Conservation (phyloP, 2,888 invertebrate species). For the Conus canariensis region DNA sequence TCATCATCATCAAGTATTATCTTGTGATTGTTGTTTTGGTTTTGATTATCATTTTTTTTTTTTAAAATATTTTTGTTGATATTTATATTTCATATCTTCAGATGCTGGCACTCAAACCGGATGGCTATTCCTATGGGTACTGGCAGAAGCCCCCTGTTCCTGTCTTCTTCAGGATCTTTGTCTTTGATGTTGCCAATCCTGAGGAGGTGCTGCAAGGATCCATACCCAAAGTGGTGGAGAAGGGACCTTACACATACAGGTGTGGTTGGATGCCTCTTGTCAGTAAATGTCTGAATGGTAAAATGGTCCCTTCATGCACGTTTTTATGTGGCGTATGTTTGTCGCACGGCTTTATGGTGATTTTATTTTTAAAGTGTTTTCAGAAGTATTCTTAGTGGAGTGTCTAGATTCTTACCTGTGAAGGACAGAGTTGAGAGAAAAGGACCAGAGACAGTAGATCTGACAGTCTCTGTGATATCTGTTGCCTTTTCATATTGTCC, state of each 20-base stretch:
- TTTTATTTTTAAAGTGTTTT: no score
- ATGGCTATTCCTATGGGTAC: constrained; percentile 86
- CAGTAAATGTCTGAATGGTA: background rate
- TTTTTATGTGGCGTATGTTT: background rate
- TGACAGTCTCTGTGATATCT: no score
- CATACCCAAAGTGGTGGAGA: constrained; percentile 52
- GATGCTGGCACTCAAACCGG: constrained; percentile 87
- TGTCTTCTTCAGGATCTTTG: constrained; percentile 66
- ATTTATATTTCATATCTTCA: constrained; percentile 70
- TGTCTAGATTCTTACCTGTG: no score
- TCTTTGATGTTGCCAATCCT: constrained; percentile 71
- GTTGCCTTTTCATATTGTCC: no score
- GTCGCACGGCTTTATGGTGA: background rate
- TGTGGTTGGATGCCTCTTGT: background rate
- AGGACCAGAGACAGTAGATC: no score
- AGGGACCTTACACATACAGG: constrained; percentile 64
- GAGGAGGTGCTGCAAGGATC: constrained; percentile 54
- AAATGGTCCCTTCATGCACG: no score
- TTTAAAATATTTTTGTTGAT: no score
- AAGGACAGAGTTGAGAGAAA: no score
- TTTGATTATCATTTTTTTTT: no score
- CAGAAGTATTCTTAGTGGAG: no score
- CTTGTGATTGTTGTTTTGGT: no score
- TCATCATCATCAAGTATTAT: no score
- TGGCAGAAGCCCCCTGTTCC: constrained; percentile 84